phyloP scores from a whole-genome alignment of 2,888 invertebrate species.

The Galerucella pusilla region DNA sequence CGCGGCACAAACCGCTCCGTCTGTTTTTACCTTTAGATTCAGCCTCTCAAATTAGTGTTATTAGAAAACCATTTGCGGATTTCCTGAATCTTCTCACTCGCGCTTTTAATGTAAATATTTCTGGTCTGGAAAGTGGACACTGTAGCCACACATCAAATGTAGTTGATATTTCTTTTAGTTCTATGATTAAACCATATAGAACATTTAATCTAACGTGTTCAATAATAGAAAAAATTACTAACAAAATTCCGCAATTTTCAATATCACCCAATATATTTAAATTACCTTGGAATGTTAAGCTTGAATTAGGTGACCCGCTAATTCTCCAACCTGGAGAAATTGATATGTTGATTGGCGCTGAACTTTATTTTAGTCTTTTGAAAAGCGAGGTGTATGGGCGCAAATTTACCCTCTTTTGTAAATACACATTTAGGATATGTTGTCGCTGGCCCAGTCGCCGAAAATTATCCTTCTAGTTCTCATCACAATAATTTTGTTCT shows the following conservation, averaged over 20 bases:
- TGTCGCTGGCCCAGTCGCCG: not conserved
- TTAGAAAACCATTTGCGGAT: too few relatives aligned
- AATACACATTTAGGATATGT: constrained; percentile 1
- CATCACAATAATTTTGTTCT: not conserved
- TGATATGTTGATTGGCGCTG: constrained; percentile 1
- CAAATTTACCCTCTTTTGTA: not conserved
- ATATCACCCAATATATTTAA: not conserved
- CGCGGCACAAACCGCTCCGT: too few relatives aligned
- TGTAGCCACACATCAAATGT: too few relatives aligned
- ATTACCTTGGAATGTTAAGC: not conserved
- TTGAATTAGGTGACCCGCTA: not conserved
- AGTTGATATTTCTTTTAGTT: not conserved
- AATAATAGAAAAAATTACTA: not conserved
- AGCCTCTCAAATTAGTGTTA: too few relatives aligned
- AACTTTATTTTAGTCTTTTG: not conserved
- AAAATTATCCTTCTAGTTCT: not conserved
- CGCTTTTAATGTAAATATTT: too few relatives aligned
- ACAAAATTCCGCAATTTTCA: not conserved
- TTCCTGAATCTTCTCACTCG: too few relatives aligned
- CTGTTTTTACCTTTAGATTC: too few relatives aligned
- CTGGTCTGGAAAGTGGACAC: too few relatives aligned
- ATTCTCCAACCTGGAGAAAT: not conserved
- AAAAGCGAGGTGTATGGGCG: not conserved
- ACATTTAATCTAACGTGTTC: not conserved
- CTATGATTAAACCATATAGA: not conserved